These are phyloP conservation scores for Maniola jurtina DNA, from an alignment of 1,140 invertebrate species.

Conservation along the genomic window DNA sequence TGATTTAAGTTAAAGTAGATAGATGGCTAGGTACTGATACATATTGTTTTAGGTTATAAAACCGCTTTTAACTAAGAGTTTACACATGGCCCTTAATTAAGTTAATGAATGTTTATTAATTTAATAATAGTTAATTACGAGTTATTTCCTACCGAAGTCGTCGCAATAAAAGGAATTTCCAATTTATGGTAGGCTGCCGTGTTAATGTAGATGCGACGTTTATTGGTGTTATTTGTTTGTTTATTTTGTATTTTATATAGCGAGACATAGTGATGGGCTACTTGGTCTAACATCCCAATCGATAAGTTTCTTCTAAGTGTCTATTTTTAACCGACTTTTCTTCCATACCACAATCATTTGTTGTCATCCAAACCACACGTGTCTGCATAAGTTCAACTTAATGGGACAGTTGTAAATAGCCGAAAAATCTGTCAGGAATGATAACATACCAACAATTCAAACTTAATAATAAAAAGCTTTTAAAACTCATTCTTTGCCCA, in stretches of 20 bases:
- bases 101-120: slow-evolving; percentile 44
- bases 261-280: slow-evolving; percentile 17
- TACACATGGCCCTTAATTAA: slow-evolving; percentile 23
- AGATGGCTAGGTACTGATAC: not conserved
- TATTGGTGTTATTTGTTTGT: slow-evolving; percentile 55
- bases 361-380: no score
- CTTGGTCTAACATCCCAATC: not conserved
- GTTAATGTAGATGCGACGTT: slow-evolving; percentile 58
- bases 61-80: slow-evolving; percentile 1
- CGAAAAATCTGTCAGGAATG: no score
- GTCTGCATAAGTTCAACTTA: no score
- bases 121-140: slow-evolving; percentile 62
- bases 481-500: no score
- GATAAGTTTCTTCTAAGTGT: not conserved
- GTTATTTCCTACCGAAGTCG: slow-evolving; percentile 55
- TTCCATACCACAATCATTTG: no score
- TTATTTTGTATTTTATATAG: slow-evolving; percentile 49
- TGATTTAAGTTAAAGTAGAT: not conserved
- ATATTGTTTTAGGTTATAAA: slow-evolving; percentile 18
- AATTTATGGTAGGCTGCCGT: slow-evolving; percentile 57
- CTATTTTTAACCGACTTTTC: no score
- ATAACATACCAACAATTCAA: no score
- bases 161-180: slow-evolving; percentile 59
- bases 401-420: no score
- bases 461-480: no score